A percentile compares a stretch with the other conserved stretches of the same genome.
These are phyloP conservation scores for Holacanthella duospinosa DNA, from an alignment of 2,888 invertebrate species.

Conservation along the genomic window DNA sequence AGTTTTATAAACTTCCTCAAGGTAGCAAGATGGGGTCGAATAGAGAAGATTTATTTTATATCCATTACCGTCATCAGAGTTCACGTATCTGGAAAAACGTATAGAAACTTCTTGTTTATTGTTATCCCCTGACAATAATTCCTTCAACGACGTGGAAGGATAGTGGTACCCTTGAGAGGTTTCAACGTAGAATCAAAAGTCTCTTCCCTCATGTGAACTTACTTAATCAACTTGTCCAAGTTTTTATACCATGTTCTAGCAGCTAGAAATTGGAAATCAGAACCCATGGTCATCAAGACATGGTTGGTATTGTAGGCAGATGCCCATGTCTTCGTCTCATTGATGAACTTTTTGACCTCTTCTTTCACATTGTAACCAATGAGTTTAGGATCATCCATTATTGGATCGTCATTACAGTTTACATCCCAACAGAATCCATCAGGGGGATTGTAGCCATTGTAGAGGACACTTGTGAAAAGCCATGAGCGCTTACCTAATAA, in stretches of 20 bases:
- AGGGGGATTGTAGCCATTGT: conserved; percentile 73
- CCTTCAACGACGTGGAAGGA: no score
- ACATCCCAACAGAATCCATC: conserved; percentile 87
- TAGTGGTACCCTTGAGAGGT: no score
- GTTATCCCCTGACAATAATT: no score
- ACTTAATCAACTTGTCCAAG: conserved; percentile 77
- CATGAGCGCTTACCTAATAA: conserved; percentile 47
- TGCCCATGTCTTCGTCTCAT: conserved; percentile 38
- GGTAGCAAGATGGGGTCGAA: conserved; percentile 75
- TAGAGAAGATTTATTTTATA: conserved; percentile 62
- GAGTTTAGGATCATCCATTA: conserved; percentile 69
- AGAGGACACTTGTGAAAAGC: conserved; percentile 73
- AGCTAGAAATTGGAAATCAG: conserved; percentile 75
- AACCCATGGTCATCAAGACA: conserved; percentile 82
- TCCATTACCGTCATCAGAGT: conserved; percentile 51
- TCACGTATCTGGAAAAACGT: conserved; percentile 50
- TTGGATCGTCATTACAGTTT: conserved; percentile 70
- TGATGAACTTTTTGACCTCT: conserved; percentile 42
- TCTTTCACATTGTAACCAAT: conserved; percentile 55
- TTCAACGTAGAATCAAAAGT: neutral
- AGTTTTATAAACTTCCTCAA: conserved; percentile 63
- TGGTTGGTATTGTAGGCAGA: conserved; percentile 52
- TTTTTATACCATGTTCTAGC: conserved; percentile 63
- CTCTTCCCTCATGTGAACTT: conserved; percentile 42
- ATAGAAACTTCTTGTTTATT: neutral